Base-by-base conservation (phyloP, 2,113 vertebrate species). In the Ia io region DNA sequence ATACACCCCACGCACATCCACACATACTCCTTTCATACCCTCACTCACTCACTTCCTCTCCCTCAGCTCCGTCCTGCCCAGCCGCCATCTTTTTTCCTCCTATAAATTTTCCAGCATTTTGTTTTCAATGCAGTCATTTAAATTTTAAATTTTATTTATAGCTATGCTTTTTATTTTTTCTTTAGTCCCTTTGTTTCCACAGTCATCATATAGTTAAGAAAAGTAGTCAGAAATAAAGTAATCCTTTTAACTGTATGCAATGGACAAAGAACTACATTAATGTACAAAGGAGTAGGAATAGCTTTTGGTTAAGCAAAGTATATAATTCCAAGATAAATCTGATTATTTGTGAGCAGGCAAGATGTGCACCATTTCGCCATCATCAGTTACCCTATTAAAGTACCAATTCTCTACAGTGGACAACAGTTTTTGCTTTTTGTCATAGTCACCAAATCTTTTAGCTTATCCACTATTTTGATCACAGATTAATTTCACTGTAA, bases 101-200 rank as follows among this genome's bases (percentile, higher is more conserved):
- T 37, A 37, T 37, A 37, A 37, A 37, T 37, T 37, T 37, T 37
- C 37, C 37, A 37, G 37, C 40, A 90, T 35, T 93, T 93, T 40
- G 6, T 59, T 89, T 91, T 93, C 86, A 93, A 79, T 93, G 23
- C 7, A 70, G 49, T 67, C 2, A 44, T 87, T 87, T 67, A 71
- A 44, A 76, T 80, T 87, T 87, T 67, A 71, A 44, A 76, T 80
- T 96, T 91, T 95, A 95, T 84, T 88, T 47, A 49, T 84, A n/a
- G 28, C 0, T 37, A 53, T 79, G 12, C 1, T 59, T 95, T 83
- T 91, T 65, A 87, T 93, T 88, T 88, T 80, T 82, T 95, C n/a
- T 59, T 87, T 88, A 80, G n/a, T 65, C 4, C 1, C 3, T 90
- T 92, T 88, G 49, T 92, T 93, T 95, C n/a, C 30, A 69, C 47